Conservation (phyloP, 2,888 invertebrate genomes). For the Helleia helle region DNA sequence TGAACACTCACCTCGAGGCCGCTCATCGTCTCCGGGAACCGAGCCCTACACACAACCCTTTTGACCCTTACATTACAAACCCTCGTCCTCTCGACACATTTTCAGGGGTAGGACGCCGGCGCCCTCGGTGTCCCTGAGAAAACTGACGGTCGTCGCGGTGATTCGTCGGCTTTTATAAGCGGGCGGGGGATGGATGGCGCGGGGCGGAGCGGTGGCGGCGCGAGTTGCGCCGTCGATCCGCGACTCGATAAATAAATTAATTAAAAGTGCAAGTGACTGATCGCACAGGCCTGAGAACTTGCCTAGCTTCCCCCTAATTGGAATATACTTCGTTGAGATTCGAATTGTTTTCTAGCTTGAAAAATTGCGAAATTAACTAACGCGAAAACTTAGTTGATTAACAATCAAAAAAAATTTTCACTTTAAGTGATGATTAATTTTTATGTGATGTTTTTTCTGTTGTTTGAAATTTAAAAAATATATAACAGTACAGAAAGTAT, state of each 20-base stretch:
- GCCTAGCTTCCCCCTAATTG: constrained; percentile 58
- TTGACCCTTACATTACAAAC: constrained; percentile 45
- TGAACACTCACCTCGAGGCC: constrained; percentile 68
- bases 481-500: too few relatives aligned
- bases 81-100: constrained; percentile 54
- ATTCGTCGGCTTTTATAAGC: constrained; percentile 53
- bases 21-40: constrained; percentile 30
- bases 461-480: too few relatives aligned
- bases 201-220: constrained; percentile 59
- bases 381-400: background rate
- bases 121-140: constrained; percentile 55
- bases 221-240: constrained; percentile 71
- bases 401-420: too few relatives aligned
- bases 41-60: constrained; percentile 44
- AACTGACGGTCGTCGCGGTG: constrained; percentile 62
- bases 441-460: too few relatives aligned
- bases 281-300: constrained; percentile 59
- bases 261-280: constrained; percentile 75
- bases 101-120: constrained; percentile 45
- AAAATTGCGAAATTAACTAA: constrained; percentile 6
- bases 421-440: too few relatives aligned
- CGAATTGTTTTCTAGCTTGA: constrained; percentile 38
- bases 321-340: constrained; percentile 47
- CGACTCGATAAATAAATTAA: constrained; percentile 75
- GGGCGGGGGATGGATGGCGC: constrained; percentile 29